Evolutionary conservation across 2,888 invertebrate genomes (phyloP), one percentile per base, ranked within the genome.

Genomic region (Cryptophagus acutangulus): DNA sequence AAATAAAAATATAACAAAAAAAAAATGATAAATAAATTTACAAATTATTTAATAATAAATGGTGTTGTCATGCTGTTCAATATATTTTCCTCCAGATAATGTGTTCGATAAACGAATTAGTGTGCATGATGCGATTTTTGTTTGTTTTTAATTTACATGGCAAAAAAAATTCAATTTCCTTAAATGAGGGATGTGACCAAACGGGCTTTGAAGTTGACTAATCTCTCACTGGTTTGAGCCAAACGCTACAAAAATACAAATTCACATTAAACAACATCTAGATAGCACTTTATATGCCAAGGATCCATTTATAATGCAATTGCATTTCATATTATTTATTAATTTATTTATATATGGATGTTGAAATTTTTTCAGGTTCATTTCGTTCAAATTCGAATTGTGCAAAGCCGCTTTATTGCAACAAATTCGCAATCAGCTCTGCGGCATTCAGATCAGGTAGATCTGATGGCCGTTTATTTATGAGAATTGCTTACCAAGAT

Each of bases 121-220:
- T n/a, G n/a, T n/a, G n/a, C n/a, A n/a, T n/a, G n/a, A n/a, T n/a
- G n/a, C n/a, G n/a, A n/a, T n/a, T n/a, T n/a, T n/a, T n/a, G n/a
- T n/a, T n/a, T n/a, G n/a, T n/a, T n/a, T n/a, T n/a, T n/a, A n/a
- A n/a, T n/a, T n/a, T n/a, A n/a, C 36, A 48, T 42, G 45, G 45
- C 45, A 33, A 34, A 41, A 40, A 36, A 38, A 52, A 49, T 48
- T 45, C 41, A 46, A 43, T 30, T 40, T 30, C 26, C 53, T 79
- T 88, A 89, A 73, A 90, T 89, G 72, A 89, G 83, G 58, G 89
- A 86, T 63, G 89, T 90, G 71, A 90, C 86, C 65, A 90, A 76
- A 75, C 88, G 82, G 69, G 89, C 89, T 76, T 89, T 90, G 82
- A 88, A 90, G 83, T 89, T 89, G 65, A 90, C 89, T 75, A 90